Base-by-base conservation (phyloP, 1,140 invertebrate species). In the Camponotus floridanus region DNA sequence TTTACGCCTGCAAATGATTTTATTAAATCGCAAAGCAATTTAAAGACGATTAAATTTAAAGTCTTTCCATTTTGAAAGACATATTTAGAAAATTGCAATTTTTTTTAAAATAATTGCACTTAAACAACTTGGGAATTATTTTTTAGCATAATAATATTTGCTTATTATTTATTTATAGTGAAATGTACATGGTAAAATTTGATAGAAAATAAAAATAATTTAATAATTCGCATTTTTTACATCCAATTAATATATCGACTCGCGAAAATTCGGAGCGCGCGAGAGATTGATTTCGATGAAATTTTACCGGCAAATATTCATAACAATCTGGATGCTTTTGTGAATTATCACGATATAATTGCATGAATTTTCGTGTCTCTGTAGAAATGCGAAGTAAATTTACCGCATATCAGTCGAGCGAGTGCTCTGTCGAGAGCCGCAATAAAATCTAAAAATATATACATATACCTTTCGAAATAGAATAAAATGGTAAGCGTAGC, bases 401-500 rank as follows among this genome's bases (percentile, higher is more conserved):
- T 36, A 48, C 13, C 18, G 59, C 61, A 42, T 74, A 45, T 51
- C 48, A 21, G 83, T 57, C n/a, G 61, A 4, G 36, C 74, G 48
- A 61, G 48, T 59, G 65, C 39, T 26, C 26, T 55, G 13, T 55
- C 31, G 42, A 26, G 62, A 42, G 31, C 31, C 71, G 73, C 81
- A 84, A 87, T 92, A 87, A 92, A 93, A 92, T 92, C 89, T 92
- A 91, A 91, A 92, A 92, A 92, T 91, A 92, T 94, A 92, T 91
- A 89, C 92, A 92, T 94, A 92, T 91, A 89, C 91, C 89, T 90
- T 91, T 89, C 67, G 88, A 90, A 93, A 93, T 92, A 92, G 93
- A 94, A 93, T 93, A 93, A 94, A 94, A 92, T 90, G 91, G 90
- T 92, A 93, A 94, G 93, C 91, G 92, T 94, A 92, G 91, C 91